Percentiles rank a stretch among this genome's conserved stretches.
Conservation (phyloP, 92 coral and sea anemone species). For the Paragorgia papillata region DNA sequence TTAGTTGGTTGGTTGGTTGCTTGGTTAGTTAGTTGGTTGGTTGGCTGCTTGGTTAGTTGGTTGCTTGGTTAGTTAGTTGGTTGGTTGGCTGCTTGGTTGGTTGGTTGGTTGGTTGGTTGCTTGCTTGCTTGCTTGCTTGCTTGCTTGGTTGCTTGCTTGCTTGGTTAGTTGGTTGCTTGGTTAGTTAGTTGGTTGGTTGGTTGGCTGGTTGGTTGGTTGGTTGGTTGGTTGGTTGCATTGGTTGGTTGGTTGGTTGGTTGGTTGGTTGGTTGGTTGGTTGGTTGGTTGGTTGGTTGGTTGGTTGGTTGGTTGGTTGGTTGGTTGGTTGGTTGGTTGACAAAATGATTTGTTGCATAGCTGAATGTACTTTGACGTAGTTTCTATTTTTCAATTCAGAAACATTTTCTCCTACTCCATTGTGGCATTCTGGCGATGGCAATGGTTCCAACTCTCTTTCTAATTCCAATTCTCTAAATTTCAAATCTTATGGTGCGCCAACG, state of each 20-base stretch:
- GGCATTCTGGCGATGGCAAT: slow-evolving; percentile 30
- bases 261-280: neutral
- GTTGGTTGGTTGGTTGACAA: neutral
- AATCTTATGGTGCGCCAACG: slow-evolving; percentile 2
- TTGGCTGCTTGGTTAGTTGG: too few species aligned
- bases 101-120: too few species aligned
- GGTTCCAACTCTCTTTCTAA: slow-evolving; percentile 21
- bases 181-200: too few species aligned
- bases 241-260: neutral
- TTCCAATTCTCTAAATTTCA: slow-evolving; percentile 7
- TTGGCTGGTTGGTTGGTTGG: too few species aligned
- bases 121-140: too few species aligned
- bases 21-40: too few species aligned
- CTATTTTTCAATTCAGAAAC: neutral
- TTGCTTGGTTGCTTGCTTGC: too few species aligned
- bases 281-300: neutral
- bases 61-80: too few species aligned
- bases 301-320: neutral
- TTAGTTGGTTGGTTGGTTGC: too few species aligned
- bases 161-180: too few species aligned
- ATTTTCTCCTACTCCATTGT: slow-evolving; percentile 12
- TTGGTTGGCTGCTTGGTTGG: too few species aligned
- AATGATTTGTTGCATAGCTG: neutral
- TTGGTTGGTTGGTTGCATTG: neutral
- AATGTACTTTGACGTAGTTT: neutral